phyloP scores from a whole-genome alignment of 2,113 vertebrate species.

The Ciconia maguari region DNA sequence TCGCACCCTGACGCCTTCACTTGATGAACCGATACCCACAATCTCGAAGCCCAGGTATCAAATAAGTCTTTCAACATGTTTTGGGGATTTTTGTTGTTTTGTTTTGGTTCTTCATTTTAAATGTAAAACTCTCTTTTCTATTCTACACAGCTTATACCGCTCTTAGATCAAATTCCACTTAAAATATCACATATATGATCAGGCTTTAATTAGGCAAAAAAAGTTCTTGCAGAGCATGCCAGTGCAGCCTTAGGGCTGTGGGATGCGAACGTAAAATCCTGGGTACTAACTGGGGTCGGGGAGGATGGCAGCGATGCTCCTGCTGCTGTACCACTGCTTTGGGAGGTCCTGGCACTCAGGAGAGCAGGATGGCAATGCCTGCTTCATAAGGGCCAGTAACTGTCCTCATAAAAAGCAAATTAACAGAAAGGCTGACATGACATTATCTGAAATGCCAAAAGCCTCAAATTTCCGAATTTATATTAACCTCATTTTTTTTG shows the following conservation, averaged over 20 bases:
- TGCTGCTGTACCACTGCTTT: rapidly evolving
- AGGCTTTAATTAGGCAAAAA: background rate
- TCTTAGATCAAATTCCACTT: background rate
- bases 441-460: background rate
- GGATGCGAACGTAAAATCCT: background rate
- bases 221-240: background rate
- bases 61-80: background rate
- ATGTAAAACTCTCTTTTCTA: background rate
- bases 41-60: background rate
- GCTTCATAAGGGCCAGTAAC: too few relatives aligned
- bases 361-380: background rate
- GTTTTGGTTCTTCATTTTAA: too few relatives aligned
- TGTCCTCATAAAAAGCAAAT: background rate
- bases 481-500: background rate
- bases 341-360: background rate
- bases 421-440: background rate
- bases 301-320: background rate
- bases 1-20: background rate
- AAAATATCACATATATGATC: background rate
- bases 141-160: background rate
- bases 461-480: background rate
- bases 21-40: background rate
- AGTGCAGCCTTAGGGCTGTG: background rate
- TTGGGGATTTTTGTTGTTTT: background rate
- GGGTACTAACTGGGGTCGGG: rapidly evolving